Percentiles rank a stretch among this genome's conserved stretches.
Evolutionary conservation across 2,113 vertebrate genomes (phyloP).

Genomic region (Scomber japonicus): DNA sequence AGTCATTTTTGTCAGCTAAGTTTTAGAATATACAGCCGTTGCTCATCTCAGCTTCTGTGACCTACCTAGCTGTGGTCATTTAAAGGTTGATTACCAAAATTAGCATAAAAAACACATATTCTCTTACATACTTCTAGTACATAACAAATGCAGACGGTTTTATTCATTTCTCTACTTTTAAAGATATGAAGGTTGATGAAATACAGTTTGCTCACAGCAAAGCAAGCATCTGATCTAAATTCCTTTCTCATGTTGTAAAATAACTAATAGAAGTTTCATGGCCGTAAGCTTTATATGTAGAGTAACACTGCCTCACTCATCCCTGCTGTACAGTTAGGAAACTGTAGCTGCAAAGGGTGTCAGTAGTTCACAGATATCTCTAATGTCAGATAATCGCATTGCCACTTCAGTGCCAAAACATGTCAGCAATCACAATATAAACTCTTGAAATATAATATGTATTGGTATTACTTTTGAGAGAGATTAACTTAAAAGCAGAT

Average conservation of each 20-base stretch:
- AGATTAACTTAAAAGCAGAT: slow-evolving; percentile 64
- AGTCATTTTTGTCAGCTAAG: no score
- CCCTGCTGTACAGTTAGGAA: slow-evolving; percentile 22
- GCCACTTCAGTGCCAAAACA: slow-evolving; percentile 42
- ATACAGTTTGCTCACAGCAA: no score
- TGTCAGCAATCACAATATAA: slow-evolving; percentile 47
- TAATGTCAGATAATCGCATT: slow-evolving; percentile 57
- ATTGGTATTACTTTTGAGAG: slow-evolving; percentile 43
- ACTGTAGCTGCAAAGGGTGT: slow-evolving; percentile 19
- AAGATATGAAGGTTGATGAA: no score
- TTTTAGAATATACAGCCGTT: no score
- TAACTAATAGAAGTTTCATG: background rate
- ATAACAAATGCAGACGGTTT: no score
- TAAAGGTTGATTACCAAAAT: no score
- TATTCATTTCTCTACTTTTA: no score
- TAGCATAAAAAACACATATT: no score
- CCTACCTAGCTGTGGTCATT: no score
- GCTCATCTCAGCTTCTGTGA: no score
- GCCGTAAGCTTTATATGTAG: slow-evolving; percentile 17
- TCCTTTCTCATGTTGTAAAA: slow-evolving; percentile 4
- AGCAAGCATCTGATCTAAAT: background rate
- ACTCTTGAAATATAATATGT: slow-evolving; percentile 51
- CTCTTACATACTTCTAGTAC: no score
- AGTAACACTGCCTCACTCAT: slow-evolving; percentile 60
- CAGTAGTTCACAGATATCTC: slow-evolving; percentile 42